A percentile compares a stretch with the other conserved stretches of the same genome.
These are phyloP conservation scores for Andricus quercusramuli DNA, from an alignment of 2,888 invertebrate genomes.

Conservation along the genomic window DNA sequence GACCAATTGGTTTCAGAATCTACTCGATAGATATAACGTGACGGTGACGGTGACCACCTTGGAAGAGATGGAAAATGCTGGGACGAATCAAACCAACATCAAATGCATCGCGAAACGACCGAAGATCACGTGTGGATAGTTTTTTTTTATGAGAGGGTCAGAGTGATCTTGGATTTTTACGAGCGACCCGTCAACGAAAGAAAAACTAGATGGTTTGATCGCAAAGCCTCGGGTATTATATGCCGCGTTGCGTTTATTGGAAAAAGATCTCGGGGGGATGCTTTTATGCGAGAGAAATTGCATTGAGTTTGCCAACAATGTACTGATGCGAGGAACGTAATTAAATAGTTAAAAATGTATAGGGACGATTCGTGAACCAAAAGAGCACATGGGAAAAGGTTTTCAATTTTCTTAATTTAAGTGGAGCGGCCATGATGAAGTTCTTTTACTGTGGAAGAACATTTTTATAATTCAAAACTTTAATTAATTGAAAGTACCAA, in stretches of 20 bases:
- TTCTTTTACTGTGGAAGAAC: not conserved
- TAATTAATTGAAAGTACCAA: no score
- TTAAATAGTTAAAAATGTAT: slow-evolving; percentile 33
- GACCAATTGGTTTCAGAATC: slow-evolving; percentile 27
- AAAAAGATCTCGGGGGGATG: slow-evolving; percentile 27
- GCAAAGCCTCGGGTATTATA: slow-evolving; percentile 3
- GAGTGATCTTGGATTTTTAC: slow-evolving; percentile 32
- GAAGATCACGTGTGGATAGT: slow-evolving; percentile 21
- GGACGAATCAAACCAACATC: slow-evolving; percentile 12
- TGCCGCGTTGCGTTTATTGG: slow-evolving; percentile 37
- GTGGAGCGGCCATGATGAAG: not conserved
- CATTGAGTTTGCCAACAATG: slow-evolving; percentile 3
- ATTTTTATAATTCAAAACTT: no score
- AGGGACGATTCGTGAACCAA: not conserved
- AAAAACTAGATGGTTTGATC: slow-evolving; percentile 26
- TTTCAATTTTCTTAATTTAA: not conserved
- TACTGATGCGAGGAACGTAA: not conserved
- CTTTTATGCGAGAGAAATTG: slow-evolving; percentile 29
- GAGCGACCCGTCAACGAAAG: slow-evolving; percentile 27
- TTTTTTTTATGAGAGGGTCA: slow-evolving; percentile 21
- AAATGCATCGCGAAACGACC: slow-evolving; percentile 26
- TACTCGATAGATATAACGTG: not conserved
- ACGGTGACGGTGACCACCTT: not conserved
- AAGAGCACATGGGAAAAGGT: not conserved
- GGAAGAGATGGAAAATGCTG: slow-evolving; percentile 17